Conservation (phyloP, 2,797 vertebrate species). For the Lepilemur ruficaudatus region DNA sequence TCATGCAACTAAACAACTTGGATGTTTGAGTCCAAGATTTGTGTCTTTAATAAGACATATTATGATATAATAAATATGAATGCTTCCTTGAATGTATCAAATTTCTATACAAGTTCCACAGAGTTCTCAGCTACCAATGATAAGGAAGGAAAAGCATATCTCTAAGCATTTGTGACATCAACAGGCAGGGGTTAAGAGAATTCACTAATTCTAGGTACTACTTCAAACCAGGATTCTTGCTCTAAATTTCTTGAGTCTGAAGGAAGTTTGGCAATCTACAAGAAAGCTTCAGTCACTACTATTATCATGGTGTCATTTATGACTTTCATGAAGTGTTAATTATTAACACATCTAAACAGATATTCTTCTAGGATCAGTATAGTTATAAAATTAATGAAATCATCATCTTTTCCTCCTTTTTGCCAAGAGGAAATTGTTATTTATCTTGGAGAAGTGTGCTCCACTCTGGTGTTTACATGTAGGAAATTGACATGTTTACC, state of each 20-base stretch:
- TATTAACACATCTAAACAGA: neutral
- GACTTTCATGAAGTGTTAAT: neutral
- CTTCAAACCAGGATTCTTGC: neutral
- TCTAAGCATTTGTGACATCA: neutral
- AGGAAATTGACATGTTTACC: constrained; percentile 1
- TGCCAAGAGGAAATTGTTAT: neutral
- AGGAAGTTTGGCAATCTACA: neutral
- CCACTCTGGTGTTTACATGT: neutral
- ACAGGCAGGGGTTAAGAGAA: neutral
- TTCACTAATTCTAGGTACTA: neutral
- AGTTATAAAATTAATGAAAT: neutral
- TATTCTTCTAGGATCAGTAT: neutral
- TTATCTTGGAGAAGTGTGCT: neutral
- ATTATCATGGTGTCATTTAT: neutral
- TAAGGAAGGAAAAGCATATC: neutral
- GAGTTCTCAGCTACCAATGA: neutral
- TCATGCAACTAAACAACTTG: neutral
- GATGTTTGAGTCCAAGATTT: neutral
- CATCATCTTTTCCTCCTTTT: neutral
- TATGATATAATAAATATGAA: neutral
- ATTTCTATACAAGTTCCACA: neutral
- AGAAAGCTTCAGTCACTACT: neutral
- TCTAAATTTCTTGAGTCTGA: neutral
- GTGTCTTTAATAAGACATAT: neutral
- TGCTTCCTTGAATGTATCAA: neutral